Evolutionary conservation across 2,113 vertebrate species (phyloP), one percentile per base, ranked within the genome.

Genomic region (Morone saxatilis): DNA sequence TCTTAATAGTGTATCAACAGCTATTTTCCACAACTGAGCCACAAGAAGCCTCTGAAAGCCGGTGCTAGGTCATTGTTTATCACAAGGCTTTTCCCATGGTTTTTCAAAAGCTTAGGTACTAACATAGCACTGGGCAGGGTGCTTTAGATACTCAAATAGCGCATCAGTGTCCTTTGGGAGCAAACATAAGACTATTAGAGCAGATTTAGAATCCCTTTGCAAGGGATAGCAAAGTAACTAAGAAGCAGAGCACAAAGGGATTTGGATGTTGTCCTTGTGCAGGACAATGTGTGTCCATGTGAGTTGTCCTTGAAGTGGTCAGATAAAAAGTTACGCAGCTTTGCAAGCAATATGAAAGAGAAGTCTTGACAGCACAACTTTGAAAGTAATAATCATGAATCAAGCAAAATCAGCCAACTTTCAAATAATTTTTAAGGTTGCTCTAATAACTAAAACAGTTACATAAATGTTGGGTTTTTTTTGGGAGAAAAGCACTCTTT

Each of bases 161-260:
- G 66, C 63, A 72, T 81, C 43, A 19, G 41, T 60, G 77, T 87
- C 86, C 76, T 86, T 50, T 80, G 87, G 83, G 83, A 88, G 54
- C 61, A 87, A 73, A 84, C 82, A 78, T 88, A 93, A 89, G 84
- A 83, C 59, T 81, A 80, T 87, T 88, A 86, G 41, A 79, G 84
- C 65, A 50, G 51, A 86, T 88, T 86, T 83, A 69, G 71, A 83
- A 81, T 77, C 88, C 81, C 81, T 36, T 53, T 69, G 78, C 63
- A 87, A 86, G 51, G 71, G 82, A 87, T 70, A 76, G 84, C 12
- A 69, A 83, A 78, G 83, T 80, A 79, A 75, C 67, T 84, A 75
- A 88, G 84, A 71, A 68, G 80, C 73, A 25, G 66, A 80, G 62
- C 77, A 74, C 78, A 77, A 80, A 70, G 67, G 86, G 92, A 88